Conservation (phyloP, 1,140 invertebrate genomes). For the Gonioctena quinquepunctata region DNA sequence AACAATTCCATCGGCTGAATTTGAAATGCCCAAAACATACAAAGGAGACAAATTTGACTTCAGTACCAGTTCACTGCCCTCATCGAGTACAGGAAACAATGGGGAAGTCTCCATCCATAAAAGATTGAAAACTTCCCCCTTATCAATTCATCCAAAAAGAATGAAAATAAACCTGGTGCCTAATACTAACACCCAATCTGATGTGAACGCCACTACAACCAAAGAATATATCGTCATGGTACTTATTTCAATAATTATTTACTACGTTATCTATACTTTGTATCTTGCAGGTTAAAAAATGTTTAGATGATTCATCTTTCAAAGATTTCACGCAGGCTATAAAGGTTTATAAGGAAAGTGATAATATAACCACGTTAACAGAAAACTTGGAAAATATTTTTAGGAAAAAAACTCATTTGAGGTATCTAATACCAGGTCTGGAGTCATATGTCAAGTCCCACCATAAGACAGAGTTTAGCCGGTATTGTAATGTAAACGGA, state of each 20-base stretch:
- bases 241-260: slow-evolving; percentile 42
- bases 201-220: slow-evolving; percentile 20
- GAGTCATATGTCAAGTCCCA: slow-evolving; percentile 62
- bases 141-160: slow-evolving; percentile 52
- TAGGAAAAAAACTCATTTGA: slow-evolving; percentile 56
- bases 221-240: slow-evolving; percentile 42
- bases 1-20: background rate
- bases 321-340: slow-evolving; percentile 64
- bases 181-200: slow-evolving; percentile 32
- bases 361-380: slow-evolving; percentile 60
- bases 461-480: slow-evolving; percentile 61
- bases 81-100: background rate
- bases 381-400: slow-evolving; percentile 60
- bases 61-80: background rate
- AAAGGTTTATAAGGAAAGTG: slow-evolving; percentile 62
- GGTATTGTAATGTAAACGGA: slow-evolving; percentile 55
- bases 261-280: slow-evolving; percentile 56
- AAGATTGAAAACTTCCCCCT: slow-evolving; percentile 50
- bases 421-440: slow-evolving; percentile 67
- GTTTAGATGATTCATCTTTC: slow-evolving; percentile 59
- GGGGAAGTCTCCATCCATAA: slow-evolving; percentile 41
- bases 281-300: slow-evolving; percentile 50
- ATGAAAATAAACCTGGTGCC: slow-evolving; percentile 60
- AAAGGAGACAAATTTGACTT: background rate
- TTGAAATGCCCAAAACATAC: background rate